phyloP scores from a whole-genome alignment of 2,888 invertebrate species.

The Eledone cirrhosa region DNA sequence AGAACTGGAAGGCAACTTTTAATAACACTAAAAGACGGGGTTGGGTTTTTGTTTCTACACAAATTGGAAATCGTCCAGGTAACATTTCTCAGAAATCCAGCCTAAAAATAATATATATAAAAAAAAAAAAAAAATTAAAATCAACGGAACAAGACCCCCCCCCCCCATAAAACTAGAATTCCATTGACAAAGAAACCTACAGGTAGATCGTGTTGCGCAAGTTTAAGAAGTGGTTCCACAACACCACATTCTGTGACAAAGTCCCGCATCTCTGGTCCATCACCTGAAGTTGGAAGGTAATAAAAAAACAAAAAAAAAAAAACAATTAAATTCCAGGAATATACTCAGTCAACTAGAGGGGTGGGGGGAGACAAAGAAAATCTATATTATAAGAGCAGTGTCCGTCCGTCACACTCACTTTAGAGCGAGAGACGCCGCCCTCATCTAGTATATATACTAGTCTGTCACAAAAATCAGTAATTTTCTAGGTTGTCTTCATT shows the following conservation, averaged over 20 bases:
- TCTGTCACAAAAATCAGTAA: no score
- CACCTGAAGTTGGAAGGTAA: constrained; percentile 55
- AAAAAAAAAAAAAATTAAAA: neutral
- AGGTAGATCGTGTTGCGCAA: constrained; percentile 75
- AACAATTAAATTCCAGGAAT: neutral
- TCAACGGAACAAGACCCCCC: neutral
- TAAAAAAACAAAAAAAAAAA: neutral
- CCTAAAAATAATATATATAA: constrained; percentile 41
- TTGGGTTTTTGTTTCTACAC: constrained; percentile 92
- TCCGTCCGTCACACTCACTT: no score
- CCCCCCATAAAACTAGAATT: neutral
- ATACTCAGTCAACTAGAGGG: no score
- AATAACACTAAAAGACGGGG: constrained; percentile 82
- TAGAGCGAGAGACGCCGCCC: no score
- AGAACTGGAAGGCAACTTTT: constrained; percentile 80
- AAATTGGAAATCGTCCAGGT: constrained; percentile 95
- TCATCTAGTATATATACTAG: no score
- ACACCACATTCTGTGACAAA: constrained; percentile 79
- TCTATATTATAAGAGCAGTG: no score
- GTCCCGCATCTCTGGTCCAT: constrained; percentile 77
- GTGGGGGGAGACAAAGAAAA: no score
- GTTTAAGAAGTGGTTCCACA: constrained; percentile 76
- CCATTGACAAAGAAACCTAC: constrained; percentile 44
- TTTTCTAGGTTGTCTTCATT: no score
- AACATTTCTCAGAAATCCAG: constrained; percentile 79